Conservation (phyloP, 2,113 vertebrate species). For the Brachionichthys hirsutus region DNA sequence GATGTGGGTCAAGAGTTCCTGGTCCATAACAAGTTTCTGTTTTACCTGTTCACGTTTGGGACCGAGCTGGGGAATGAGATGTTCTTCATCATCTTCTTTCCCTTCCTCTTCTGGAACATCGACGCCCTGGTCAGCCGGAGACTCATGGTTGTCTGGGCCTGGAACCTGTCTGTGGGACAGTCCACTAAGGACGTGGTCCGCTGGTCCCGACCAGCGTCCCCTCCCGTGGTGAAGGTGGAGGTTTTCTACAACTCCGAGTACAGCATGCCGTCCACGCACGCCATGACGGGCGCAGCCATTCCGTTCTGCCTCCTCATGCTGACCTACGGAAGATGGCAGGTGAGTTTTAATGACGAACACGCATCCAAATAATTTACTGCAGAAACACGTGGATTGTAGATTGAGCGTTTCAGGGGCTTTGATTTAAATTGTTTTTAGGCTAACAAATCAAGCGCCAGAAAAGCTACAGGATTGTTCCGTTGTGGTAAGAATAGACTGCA, state of each 20-base stretch:
- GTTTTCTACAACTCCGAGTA: conserved; percentile 98
- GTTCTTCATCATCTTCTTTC: conserved; percentile 96
- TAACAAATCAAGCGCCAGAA: no score
- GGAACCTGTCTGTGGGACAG: conserved; percentile 96
- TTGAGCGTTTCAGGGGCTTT: no score
- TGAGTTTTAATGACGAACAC: conserved; percentile 56
- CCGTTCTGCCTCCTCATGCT: conserved; percentile 89
- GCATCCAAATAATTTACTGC: no score
- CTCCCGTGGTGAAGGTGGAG: conserved; percentile 95
- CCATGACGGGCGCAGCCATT: conserved; percentile 96
- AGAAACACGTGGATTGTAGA: not conserved
- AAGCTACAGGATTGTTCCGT: no score
- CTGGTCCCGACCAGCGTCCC: conserved; percentile 93
- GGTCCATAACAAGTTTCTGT: conserved; percentile 86
- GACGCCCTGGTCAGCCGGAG: conserved; percentile 89
- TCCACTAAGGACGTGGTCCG: conserved; percentile 95
- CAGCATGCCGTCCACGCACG: conserved; percentile 98
- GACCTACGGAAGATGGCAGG: conserved; percentile 94
- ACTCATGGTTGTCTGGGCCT: conserved; percentile 93
- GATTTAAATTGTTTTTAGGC: no score
- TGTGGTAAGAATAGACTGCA: no score
- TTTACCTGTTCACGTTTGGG: conserved; percentile 91
- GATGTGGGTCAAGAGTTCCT: conserved; percentile 87
- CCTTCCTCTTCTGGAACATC: conserved; percentile 94
- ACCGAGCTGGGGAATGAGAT: conserved; percentile 98